These are phyloP conservation scores for Halcyon smyrnensis DNA, from an alignment of 2,797 vertebrate genomes.

Conservation along the genomic window DNA sequence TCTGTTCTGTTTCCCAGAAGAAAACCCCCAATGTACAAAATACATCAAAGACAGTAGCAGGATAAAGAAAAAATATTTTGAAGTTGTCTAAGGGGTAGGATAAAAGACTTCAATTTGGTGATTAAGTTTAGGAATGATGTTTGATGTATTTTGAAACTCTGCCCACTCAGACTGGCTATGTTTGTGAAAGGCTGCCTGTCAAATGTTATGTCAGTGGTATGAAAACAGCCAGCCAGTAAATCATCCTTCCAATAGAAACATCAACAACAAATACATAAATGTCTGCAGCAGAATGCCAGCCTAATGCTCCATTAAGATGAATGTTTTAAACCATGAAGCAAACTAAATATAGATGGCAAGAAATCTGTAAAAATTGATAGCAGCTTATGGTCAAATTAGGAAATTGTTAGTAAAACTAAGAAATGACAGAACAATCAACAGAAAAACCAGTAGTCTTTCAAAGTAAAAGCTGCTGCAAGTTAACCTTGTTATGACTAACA, in stretches of 20 bases:
- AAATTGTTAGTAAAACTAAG: slow-evolving; percentile 1
- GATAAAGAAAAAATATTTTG: background rate
- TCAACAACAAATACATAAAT: slow-evolving; percentile 50
- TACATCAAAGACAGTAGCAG: background rate
- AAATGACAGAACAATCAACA: background rate
- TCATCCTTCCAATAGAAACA: slow-evolving; percentile 43
- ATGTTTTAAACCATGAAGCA: slow-evolving; percentile 12
- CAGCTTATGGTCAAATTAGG: slow-evolving; percentile 11
- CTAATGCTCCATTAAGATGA: slow-evolving; percentile 46
- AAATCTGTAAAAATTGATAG: slow-evolving; percentile 36
- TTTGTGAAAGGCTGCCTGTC: slow-evolving; percentile 53
- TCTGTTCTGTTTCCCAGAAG: background rate
- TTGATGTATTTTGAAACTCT: slow-evolving; percentile 32
- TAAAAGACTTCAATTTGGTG: background rate
- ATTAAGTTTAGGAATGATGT: slow-evolving; percentile 18
- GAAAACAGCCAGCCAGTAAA: slow-evolving; percentile 57
- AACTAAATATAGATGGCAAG: slow-evolving; percentile 49
- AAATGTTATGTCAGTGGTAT: background rate
- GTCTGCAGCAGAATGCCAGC: slow-evolving; percentile 39
- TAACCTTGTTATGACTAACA: background rate
- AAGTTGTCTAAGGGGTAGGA: background rate
- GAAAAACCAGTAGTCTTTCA: background rate
- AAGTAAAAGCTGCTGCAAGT: background rate
- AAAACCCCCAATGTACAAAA: background rate
- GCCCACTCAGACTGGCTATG: background rate